Conservation (phyloP, 2,113 vertebrate species). For the Halcyon malimbica region DNA sequence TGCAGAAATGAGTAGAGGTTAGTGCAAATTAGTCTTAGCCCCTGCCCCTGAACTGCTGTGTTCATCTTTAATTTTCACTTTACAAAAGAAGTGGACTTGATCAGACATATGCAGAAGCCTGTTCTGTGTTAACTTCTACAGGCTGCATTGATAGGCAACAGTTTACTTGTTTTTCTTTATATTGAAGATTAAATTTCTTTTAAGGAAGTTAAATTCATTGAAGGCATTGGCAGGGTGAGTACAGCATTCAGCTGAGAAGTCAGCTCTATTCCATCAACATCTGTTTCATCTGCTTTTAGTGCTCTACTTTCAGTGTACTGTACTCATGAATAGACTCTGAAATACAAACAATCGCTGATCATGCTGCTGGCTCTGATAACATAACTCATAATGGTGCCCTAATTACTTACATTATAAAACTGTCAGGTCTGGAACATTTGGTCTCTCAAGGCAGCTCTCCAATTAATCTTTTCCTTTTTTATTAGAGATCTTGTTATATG, state of each 20-base stretch:
- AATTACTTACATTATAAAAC: constrained; percentile 61
- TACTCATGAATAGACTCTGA: background rate
- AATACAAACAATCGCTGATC: constrained; percentile 40
- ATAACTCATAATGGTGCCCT: constrained; percentile 35
- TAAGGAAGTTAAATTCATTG: background rate
- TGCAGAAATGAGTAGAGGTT: background rate
- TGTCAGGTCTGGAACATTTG: constrained; percentile 69
- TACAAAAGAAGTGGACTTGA: background rate
- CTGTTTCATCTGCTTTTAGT: constrained; percentile 26
- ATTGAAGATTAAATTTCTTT: background rate
- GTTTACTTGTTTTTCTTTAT: background rate
- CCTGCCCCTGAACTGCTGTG: background rate
- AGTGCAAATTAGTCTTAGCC: background rate
- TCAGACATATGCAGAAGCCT: background rate
- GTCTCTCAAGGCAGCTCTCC: constrained; percentile 55
- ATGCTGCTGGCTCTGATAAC: constrained; percentile 41
- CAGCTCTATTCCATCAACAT: constrained; percentile 1
- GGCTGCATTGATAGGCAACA: background rate
- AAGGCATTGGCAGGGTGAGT: background rate
- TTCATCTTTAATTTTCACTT: background rate
- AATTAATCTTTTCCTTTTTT: constrained; percentile 75
- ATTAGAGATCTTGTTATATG: constrained; percentile 54
- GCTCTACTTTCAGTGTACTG: background rate
- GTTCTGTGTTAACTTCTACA: background rate
- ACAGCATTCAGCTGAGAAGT: background rate